These are phyloP conservation scores for Galemys pyrenaicus DNA, from an alignment of 2,113 vertebrate genomes.

Conservation along the genomic window DNA sequence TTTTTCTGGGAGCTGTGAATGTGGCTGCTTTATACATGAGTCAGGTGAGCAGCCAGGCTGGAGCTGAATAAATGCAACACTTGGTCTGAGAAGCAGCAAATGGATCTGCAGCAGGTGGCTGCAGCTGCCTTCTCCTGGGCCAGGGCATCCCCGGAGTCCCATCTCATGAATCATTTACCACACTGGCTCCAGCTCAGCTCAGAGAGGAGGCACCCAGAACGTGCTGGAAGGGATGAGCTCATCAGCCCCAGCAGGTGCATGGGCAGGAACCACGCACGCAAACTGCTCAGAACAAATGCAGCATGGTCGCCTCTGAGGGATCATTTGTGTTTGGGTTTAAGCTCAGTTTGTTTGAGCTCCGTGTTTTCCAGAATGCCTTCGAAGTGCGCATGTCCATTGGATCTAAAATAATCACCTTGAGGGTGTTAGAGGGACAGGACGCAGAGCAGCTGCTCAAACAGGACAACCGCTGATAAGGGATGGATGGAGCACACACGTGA, in stretches of 20 bases:
- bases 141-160: constrained; percentile 50
- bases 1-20: background rate
- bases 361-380: constrained; percentile 6
- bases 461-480: no score
- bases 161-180: constrained; percentile 22
- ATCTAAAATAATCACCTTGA: background rate
- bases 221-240: background rate
- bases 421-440: background rate
- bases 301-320: background rate
- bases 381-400: background rate
- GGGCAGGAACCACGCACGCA: rapidly evolving
- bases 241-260: background rate
- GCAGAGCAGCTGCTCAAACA: background rate
- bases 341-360: background rate
- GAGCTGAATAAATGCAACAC: background rate
- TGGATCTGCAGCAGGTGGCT: constrained; percentile 59
- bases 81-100: background rate
- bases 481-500: no score
- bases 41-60: constrained; percentile 31
- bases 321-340: background rate
- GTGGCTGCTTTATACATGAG: background rate
- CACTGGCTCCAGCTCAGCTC: background rate
- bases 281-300: background rate
- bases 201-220: background rate
- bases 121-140: background rate